Conservation (phyloP, 2,797 vertebrate species). For the Cetoscarus ocellatus region DNA sequence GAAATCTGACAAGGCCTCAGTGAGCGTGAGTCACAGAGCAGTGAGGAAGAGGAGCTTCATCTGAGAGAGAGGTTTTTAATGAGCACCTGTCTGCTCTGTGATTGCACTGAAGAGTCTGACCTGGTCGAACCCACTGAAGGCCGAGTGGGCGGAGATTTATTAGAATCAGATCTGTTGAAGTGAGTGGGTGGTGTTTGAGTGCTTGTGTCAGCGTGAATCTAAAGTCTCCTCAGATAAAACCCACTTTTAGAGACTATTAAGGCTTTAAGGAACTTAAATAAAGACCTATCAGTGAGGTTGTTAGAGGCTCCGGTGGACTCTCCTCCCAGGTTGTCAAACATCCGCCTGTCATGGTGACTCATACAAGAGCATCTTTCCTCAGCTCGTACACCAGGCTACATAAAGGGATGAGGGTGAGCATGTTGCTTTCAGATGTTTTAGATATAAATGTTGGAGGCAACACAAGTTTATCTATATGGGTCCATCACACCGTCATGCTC, state of each 20-base stretch:
- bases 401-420: too few species aligned
- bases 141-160: conserved; percentile 15
- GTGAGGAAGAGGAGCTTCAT: conserved; percentile 22
- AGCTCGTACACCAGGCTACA: not conserved
- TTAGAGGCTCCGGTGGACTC: not conserved
- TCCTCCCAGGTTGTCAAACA: not conserved
- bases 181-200: conserved; percentile 10
- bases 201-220: not conserved
- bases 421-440: too few species aligned
- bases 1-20: conserved; percentile 21
- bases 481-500: too few species aligned
- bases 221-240: not conserved
- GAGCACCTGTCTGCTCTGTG: conserved; percentile 28
- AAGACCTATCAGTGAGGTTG: not conserved
- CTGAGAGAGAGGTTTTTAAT: conserved; percentile 37
- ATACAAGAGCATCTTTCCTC: not conserved
- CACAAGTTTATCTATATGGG: too few species aligned
- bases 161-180: not conserved
- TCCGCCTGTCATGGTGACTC: not conserved
- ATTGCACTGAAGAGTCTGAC: conserved; percentile 28
- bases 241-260: not conserved
- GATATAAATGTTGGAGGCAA: too few species aligned
- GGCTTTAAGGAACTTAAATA: not conserved
- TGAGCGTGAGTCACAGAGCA: conserved; percentile 29
- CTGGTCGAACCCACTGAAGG: conserved; percentile 20